Evolutionary conservation across 2,888 invertebrate species (phyloP), one percentile per base, ranked within the genome.

Genomic region (Acrobasis repandana): DNA sequence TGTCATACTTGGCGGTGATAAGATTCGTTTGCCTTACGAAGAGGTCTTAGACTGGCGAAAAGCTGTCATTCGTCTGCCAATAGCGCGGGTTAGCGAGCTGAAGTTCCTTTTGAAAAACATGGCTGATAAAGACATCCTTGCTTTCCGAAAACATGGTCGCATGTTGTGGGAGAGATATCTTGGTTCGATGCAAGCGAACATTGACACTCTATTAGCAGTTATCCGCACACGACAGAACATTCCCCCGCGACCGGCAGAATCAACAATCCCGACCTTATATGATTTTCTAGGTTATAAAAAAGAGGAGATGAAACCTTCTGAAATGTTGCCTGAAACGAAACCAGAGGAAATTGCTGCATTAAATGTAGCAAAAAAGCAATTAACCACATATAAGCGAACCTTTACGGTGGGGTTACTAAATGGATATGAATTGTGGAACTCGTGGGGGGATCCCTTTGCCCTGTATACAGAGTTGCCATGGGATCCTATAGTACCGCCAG

Each of bases 121-220:
- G 63, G 94, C 96, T 0, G 98, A 98, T 81, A 94, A 95, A 0
- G 98, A 98, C 85, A 90, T 99, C 56, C 85, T 98, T 58, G 90
- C 94, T 43, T 94, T 98, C 92, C 94, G 98, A 1, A 94, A 97
- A 56, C 97, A 98, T 74, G 98, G 98, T 0, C 94, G 98, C 49
- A 90, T 97, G 58, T 93, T 98, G 56, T 98, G 98, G 96, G 98
- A 99, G 83, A 94, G 96, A 47, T 99, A 98, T 86, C 93, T 98
- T 56, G 96, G 97, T 62, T 97, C 98, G 0, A 96, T 97, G 33
- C 96, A 97, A 85, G 95, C 95, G 58, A 95, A 97, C 14, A 93
- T 97, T 10, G 97, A 97, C 77, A 96, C 98, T 0, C 90, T 97
- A 9, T 92, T 99, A 38, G 97, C 98, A 0, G 93, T 95, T 5